Conservation (phyloP, 2,797 vertebrate species). For the Coregonus suidteri region DNA sequence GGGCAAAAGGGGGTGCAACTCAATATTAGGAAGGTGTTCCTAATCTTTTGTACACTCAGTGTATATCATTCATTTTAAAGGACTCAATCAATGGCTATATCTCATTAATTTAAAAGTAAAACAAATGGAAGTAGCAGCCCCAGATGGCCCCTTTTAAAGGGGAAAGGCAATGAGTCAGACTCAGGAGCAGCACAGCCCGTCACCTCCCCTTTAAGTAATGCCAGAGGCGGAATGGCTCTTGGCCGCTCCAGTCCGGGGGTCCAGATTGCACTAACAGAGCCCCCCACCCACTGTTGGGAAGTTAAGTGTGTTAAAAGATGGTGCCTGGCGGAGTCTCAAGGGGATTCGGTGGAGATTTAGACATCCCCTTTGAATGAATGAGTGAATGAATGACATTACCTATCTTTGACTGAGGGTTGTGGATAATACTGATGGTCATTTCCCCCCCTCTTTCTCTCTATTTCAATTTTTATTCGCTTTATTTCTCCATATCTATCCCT, state of each 20-base stretch:
- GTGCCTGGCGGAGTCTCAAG: slow-evolving; percentile 55
- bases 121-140: no score
- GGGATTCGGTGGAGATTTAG: slow-evolving; percentile 57
- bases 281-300: slow-evolving; percentile 63
- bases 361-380: slow-evolving; percentile 55
- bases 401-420: slow-evolving; percentile 43
- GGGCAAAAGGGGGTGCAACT: no score
- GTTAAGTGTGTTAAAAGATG: slow-evolving; percentile 71
- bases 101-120: no score
- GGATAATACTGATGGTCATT: background rate
- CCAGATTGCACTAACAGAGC: slow-evolving; percentile 73
- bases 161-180: slow-evolving; percentile 13
- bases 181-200: slow-evolving; percentile 13
- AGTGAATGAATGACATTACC: slow-evolving; percentile 41
- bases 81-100: no score
- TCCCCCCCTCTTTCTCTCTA: background rate
- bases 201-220: slow-evolving; percentile 50
- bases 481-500: slow-evolving; percentile 1
- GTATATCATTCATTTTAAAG: no score
- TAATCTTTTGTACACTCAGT: no score
- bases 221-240: slow-evolving; percentile 68
- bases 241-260: slow-evolving; percentile 67
- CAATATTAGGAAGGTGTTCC: no score
- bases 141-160: background rate
- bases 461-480: background rate